Conservation (phyloP, 2,113 vertebrate genomes). For the Ceuthmochares aereus region DNA sequence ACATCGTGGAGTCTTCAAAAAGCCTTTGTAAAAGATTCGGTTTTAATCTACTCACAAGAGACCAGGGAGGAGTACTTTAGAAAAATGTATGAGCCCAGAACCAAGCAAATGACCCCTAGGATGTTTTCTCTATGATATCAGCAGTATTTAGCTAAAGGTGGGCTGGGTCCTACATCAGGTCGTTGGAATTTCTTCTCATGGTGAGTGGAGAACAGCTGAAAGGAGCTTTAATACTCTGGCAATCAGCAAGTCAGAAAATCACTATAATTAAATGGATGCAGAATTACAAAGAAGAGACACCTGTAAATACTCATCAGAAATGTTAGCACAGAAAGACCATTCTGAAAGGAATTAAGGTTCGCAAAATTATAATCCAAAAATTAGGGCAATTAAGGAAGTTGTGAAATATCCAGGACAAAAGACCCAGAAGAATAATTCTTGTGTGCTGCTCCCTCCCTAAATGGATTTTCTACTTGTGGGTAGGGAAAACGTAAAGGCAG, state of each 20-base stretch:
- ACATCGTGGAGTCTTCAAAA: not conserved
- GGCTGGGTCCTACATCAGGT: not conserved
- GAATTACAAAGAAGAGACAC: not conserved
- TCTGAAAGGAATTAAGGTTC: not conserved
- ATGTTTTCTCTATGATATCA: not conserved
- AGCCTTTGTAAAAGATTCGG: not conserved
- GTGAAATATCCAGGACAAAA: not conserved
- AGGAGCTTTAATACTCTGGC: not conserved
- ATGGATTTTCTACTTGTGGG: not conserved
- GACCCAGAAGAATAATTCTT: not conserved
- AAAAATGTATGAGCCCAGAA: not conserved
- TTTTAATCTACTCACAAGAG: not conserved
- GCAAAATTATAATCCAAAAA: constrained; percentile 33
- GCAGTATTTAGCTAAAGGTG: not conserved
- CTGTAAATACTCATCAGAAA: not conserved
- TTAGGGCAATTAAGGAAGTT: constrained; percentile 3
- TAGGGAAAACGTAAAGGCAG: not conserved
- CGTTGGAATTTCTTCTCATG: not conserved
- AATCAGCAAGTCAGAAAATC: not conserved
- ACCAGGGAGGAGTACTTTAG: not conserved
- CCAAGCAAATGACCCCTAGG: not conserved
- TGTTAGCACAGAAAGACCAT: not conserved
- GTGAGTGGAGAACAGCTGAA: not conserved
- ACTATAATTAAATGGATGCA: constrained; percentile 24
- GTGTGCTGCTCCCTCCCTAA: not conserved